Base-by-base conservation (phyloP, 2,797 vertebrate genomes). In the Alca torda region DNA sequence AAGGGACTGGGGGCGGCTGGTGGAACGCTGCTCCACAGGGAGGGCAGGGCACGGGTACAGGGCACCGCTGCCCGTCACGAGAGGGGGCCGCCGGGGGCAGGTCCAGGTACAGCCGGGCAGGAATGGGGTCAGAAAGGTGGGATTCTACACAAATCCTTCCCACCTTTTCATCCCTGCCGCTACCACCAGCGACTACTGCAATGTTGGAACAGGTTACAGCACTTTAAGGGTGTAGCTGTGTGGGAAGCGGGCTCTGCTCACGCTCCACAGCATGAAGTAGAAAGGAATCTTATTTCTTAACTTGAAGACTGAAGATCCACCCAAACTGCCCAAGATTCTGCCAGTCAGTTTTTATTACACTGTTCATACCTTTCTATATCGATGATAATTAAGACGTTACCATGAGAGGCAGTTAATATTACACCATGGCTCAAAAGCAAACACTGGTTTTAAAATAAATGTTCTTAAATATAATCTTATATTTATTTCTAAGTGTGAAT, bases 21-120 rank as follows among this genome's bases (percentile, higher is more conserved):
- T 46, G 59, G 59, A 67, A 51, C 0, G 2, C 3, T 30, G 6
- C 39, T 39, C 13, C 75, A 37, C 30, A 31, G 21, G 13, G 26
- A 18, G 0, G 3, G 61, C 63, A 24, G 45, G 4, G 6, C 5
- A 1, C 1, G 28, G 23, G 12, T 39, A 51, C 16, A 13, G 24
- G 31, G 26, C 45, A 31, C 37, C 11, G 37, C 48, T 85, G 48
- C 39, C 30, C 26, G 54, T n/a, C 13, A 21, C 18, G 6, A 35
- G 25, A 56, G 46, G 35, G 2, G 12, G 9, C 18, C 41, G 2
- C 5, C 1, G 1, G 60, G 41, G 13, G 33, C 9, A 19, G n/a
- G 30, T n/a, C 72, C 54, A 31, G 31, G 41, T 37, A 16, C 41
- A 37, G 57, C 2, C 65, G 67, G 74, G 65, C 60, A 69, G 56